Evolutionary conservation across 2,113 vertebrate genomes (phyloP), one percentile per base, ranked within the genome.

Genomic region (Reinhardtius hippoglossoides): DNA sequence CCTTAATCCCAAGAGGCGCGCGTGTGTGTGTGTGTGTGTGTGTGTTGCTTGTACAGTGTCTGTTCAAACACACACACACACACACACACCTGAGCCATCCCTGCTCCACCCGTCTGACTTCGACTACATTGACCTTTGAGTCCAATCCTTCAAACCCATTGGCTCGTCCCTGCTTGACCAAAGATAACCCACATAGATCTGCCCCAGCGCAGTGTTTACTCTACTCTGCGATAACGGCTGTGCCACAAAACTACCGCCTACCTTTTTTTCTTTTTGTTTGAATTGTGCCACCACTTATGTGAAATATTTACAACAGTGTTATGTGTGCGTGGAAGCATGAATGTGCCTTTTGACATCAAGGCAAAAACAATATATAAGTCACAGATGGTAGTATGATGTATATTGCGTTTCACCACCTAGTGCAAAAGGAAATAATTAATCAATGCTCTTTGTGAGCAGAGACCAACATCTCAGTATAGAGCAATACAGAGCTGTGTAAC

Each of bases 401-500:
- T 91, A 85, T 91, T 87, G 75, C 61, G 79, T 80, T 74, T 87
- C 58, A 64, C 70, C 63, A 48, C 42, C 57, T 14, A 52, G 40
- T 55, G 68, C 69, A 20, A 82, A 61, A 75, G 67, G 78, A 76
- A 83, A 80, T n/a, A 82, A 79, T 48, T 65, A 78, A 78, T 82
- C 71, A 14, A 78, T 89, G 88, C 84, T 87, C 85, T 69, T 64
- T 74, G 65, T 58, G 74, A 77, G 82, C 85, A 61, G 40, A 52
- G 74, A 63, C 1, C 1, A 78, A 84, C 23, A 68, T 84, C 86
- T 94, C 92, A 92, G 94, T 94, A 91, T 95, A 74, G 89, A 93
- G 93, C 94, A 95, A 94, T 94, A 94, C 84, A 60, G 78, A 76
- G 74, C 76, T 85, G 68, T 91, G 71, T 92, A 82, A 84, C 89